Evolutionary conservation across 2,113 vertebrate genomes (phyloP).

Genomic region (Ramphastos sulfuratus): DNA sequence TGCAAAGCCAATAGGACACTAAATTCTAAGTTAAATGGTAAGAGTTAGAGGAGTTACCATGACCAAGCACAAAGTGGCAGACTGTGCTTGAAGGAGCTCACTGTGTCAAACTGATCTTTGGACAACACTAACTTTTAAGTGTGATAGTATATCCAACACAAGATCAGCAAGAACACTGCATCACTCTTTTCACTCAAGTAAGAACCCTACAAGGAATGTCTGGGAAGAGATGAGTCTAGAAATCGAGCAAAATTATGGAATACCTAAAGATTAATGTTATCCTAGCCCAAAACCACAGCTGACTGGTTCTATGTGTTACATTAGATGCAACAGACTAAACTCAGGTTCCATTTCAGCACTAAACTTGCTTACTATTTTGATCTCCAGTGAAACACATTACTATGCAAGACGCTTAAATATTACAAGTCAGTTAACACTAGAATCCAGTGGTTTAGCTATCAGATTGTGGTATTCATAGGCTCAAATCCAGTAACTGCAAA

Average conservation of each 20-base stretch:
- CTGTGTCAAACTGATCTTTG: background rate
- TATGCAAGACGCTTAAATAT: background rate
- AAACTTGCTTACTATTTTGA: background rate
- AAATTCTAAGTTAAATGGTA: background rate
- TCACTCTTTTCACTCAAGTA: background rate
- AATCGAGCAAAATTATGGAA: background rate
- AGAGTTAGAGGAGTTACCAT: rapidly evolving
- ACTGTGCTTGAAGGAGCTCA: background rate
- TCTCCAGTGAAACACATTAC: background rate
- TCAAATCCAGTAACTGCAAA: background rate
- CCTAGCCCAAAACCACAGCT: background rate
- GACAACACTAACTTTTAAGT: background rate
- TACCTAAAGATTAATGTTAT: background rate
- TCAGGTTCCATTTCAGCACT: background rate
- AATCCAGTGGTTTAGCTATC: conserved; percentile 2
- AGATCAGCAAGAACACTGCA: background rate
- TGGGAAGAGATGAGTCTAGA: background rate
- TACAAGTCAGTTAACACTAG: background rate
- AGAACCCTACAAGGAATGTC: background rate
- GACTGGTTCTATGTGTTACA: background rate
- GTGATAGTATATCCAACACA: background rate
- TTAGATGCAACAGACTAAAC: background rate
- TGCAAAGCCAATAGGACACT: background rate
- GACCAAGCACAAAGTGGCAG: rapidly evolving
- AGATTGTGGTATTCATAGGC: background rate